Conservation (phyloP, 2,113 vertebrate species). For the Piaya cayana region DNA sequence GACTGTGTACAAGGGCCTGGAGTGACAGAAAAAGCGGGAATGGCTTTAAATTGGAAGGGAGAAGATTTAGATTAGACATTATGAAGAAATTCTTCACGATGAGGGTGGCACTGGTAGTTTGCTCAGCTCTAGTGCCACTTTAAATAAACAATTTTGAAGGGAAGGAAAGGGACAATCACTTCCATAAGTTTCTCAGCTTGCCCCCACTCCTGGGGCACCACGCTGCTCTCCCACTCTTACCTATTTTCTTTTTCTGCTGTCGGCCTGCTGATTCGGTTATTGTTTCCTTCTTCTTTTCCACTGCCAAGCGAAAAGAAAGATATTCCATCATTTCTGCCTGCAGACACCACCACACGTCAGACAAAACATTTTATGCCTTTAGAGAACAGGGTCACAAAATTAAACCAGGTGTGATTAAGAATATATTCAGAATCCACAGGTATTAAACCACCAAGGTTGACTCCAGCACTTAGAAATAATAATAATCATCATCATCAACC, state of each 20-base stretch:
- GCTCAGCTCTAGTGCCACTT: neutral
- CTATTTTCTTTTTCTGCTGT: conserved; percentile 98
- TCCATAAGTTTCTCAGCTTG: neutral
- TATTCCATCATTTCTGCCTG: neutral
- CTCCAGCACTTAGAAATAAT: neutral
- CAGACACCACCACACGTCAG: neutral
- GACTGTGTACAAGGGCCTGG: too few relatives aligned
- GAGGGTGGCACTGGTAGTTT: too few relatives aligned
- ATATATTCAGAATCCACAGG: neutral
- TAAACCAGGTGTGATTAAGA: neutral
- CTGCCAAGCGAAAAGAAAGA: conserved; percentile 72
- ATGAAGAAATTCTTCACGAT: too few relatives aligned
- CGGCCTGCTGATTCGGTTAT: conserved; percentile 96
- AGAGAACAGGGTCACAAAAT: neutral
- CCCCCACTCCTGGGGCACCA: neutral
- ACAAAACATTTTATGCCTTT: neutral
- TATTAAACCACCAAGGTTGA: neutral
- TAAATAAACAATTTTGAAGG: neutral
- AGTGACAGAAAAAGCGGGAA: too few relatives aligned
- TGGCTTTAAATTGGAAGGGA: too few relatives aligned
- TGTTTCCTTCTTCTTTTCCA: conserved; percentile 98
- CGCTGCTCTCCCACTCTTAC: conserved; percentile 70
- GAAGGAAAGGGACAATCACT: neutral
- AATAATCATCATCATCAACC: neutral
- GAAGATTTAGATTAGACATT: too few relatives aligned